Evolutionary conservation across 2,888 invertebrate species (phyloP).

Genomic region (Meta bourneti): DNA sequence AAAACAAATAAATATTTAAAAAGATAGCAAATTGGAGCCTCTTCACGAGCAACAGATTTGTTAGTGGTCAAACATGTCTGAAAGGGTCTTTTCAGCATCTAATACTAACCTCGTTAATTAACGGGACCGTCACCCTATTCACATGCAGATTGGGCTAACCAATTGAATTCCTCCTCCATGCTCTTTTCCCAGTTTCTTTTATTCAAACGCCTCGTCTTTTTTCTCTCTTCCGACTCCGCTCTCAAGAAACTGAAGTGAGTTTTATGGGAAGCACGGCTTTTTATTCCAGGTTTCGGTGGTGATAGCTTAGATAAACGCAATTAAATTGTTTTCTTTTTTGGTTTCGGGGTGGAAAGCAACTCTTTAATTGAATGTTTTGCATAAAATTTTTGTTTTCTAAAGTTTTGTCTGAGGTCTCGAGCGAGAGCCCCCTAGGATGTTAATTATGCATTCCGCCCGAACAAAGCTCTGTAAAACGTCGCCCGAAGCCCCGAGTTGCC

Average conservation of each 20-base stretch:
- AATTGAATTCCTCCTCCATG: conserved; percentile 49
- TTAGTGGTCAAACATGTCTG: conserved; percentile 37
- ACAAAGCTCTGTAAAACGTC: conserved; percentile 3
- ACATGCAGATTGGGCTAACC: conserved; percentile 40
- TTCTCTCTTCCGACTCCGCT: not conserved
- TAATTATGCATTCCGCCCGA: conserved; percentile 49
- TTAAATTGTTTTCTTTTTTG: conserved; percentile 39
- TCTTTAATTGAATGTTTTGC: conserved; percentile 56
- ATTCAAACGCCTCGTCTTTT: not conserved
- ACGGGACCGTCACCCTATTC: conserved; percentile 39
- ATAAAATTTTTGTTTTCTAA: conserved; percentile 21
- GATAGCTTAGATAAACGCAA: conserved; percentile 58
- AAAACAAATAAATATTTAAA: too few relatives aligned
- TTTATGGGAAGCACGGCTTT: conserved; percentile 5
- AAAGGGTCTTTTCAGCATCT: not conserved
- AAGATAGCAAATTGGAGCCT: too few relatives aligned
- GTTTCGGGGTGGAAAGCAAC: not conserved
- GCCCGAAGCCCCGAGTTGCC: not conserved
- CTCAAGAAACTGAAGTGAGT: conserved; percentile 25
- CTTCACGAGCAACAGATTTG: not conserved
- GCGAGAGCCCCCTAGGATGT: not conserved
- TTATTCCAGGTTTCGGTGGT: conserved; percentile 25
- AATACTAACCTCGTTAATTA: conserved; percentile 31
- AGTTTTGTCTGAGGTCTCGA: not conserved
- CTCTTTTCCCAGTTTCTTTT: conserved; percentile 7